Evolutionary conservation across 1,140 invertebrate genomes (phyloP).

Genomic region (Cyclina sinensis): DNA sequence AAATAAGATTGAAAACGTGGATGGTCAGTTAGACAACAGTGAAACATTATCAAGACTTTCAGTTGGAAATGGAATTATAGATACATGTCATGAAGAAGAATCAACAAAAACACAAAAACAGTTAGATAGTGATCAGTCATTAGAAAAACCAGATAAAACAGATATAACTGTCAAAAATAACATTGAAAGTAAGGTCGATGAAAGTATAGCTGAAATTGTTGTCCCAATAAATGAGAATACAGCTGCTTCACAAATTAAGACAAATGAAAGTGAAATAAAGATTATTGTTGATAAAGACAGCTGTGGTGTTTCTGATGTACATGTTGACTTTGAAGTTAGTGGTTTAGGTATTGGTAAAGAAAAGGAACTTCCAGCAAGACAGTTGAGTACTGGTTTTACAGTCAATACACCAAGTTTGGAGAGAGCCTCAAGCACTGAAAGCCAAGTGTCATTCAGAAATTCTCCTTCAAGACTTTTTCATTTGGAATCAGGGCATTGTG

Average conservation of each 20-base stretch:
- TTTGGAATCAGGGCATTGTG: not conserved
- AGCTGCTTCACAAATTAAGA: not conserved
- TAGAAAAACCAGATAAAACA: too few species aligned
- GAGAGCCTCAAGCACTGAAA: slow-evolving; percentile 47
- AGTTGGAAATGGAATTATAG: too few species aligned
- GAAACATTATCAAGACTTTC: too few species aligned
- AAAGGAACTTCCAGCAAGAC: slow-evolving; percentile 17
- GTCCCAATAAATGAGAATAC: not conserved
- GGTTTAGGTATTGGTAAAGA: not conserved
- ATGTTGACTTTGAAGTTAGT: not conserved
- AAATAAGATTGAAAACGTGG: too few species aligned
- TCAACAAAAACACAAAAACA: too few species aligned
- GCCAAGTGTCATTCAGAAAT: slow-evolving; percentile 9
- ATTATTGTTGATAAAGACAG: not conserved
- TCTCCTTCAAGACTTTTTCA: slow-evolving; percentile 9
- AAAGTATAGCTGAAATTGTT: not conserved
- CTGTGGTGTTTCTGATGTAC: not conserved
- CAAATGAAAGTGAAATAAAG: not conserved
- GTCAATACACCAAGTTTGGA: slow-evolving; percentile 26
- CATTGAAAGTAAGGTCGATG: not conserved
- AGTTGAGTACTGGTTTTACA: slow-evolving; percentile 58
- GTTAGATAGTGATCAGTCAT: too few species aligned
- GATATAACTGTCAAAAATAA: not conserved
- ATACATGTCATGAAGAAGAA: too few species aligned
- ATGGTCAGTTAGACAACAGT: too few species aligned